Conservation (phyloP, 2,888 invertebrate species). For the Harmothoe impar region DNA sequence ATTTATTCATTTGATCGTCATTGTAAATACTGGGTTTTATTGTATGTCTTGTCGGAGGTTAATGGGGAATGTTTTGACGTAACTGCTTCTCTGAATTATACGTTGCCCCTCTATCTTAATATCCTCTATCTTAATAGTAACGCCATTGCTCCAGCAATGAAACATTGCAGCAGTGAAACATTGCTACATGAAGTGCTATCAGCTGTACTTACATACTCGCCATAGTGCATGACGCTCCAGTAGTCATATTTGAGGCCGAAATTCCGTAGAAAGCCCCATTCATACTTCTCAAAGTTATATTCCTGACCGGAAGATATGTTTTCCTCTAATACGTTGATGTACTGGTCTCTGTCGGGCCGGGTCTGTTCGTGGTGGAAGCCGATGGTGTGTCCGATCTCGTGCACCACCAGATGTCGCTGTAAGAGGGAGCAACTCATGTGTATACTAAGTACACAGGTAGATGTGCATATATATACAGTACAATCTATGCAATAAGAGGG, state of each 20-base stretch:
- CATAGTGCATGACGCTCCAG: slow-evolving; percentile 31
- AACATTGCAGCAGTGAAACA: too few relatives aligned
- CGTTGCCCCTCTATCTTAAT: too few relatives aligned
- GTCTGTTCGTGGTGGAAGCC: slow-evolving; percentile 46
- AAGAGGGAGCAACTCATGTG: not conserved
- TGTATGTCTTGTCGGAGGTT: not conserved
- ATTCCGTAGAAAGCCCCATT: slow-evolving; percentile 20
- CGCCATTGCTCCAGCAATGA: too few relatives aligned
- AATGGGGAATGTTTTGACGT: not conserved
- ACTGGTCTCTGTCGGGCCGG: slow-evolving; percentile 20
- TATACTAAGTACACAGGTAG: not conserved
- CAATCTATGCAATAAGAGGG: not conserved
- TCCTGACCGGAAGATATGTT: not conserved
- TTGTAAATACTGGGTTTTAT: not conserved
- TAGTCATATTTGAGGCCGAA: slow-evolving; percentile 40
- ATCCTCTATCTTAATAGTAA: too few relatives aligned
- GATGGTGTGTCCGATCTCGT: slow-evolving; percentile 24
- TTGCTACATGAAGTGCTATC: too few relatives aligned
- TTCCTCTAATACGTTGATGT: not conserved
- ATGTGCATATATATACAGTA: not conserved
- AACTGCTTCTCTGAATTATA: not conserved
- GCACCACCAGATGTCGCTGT: slow-evolving; percentile 5
- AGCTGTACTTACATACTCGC: slow-evolving; percentile 48
- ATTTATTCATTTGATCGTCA: not conserved
- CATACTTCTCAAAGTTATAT: slow-evolving; percentile 44